Evolutionary conservation across 2,113 vertebrate species (phyloP), one percentile per base, ranked within the genome.

Genomic region (Lonchura striata): DNA sequence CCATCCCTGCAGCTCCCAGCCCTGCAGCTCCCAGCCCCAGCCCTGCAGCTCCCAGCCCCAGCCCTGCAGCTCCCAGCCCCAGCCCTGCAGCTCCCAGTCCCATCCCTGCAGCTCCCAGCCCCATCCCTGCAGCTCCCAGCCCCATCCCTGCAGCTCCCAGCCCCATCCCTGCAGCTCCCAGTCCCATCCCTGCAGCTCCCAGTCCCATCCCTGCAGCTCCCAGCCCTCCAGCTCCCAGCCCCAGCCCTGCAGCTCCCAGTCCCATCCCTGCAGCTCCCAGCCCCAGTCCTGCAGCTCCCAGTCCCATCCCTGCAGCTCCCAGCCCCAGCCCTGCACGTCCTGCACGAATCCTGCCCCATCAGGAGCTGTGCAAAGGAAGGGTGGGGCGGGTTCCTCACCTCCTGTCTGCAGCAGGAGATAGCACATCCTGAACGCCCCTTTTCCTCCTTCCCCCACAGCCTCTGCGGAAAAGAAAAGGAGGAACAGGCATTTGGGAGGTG

Each of bases 341-440:
- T 39, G 3, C 84, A 50, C 20, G 5, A 3, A 42, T 75, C 25
- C 64, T 42, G 85, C 50, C 59, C 78, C 78, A 9, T 21, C 11
- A 71, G 86, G 91, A 86, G 56, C 83, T 14, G 4, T 21, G 92
- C 69, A 76, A 3, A 77, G 94, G 93, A 96, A 97, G 95, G 94
- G 94, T 37, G 93, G 93, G 80, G 90, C 75, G 44, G 6, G 68
- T 19, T 78, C 75, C 90, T 92, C 90, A 22, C 68, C 93, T 94
- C 94, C 94, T 77, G 82, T 11, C 35, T 9, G 57, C 47, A 15
- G 88, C 92, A 75, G 50, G 39, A 91, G 84, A 95, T 4, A 49
- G 52, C 7, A 70, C 92, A 90, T 95, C 94, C 94, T 90, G 94
- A 64, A 20, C 79, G 85, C 82, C 81, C 93, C 93, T 44, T 25